phyloP scores from a whole-genome alignment of 1,140 invertebrate species.

The Dolichoris vasculosae region DNA sequence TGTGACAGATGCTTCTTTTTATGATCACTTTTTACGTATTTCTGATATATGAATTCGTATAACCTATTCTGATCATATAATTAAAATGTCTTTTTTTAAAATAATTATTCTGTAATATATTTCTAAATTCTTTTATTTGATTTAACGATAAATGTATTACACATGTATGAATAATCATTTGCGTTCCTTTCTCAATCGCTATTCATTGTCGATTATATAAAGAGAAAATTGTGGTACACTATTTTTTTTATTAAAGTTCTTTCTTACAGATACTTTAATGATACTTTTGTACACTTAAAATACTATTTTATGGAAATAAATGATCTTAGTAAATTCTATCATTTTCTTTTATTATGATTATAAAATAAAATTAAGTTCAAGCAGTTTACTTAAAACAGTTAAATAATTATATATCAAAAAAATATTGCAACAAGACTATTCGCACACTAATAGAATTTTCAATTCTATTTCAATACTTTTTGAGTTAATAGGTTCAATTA shows the following conservation, averaged over 20 bases:
- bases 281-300: too few relatives aligned
- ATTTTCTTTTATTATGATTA: too few relatives aligned
- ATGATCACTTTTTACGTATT: neutral
- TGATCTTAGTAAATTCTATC: too few relatives aligned
- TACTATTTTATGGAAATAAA: too few relatives aligned
- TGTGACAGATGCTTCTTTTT: neutral
- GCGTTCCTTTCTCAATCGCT: neutral
- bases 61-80: neutral
- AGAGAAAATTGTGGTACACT: neutral
- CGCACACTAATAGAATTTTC: too few relatives aligned
- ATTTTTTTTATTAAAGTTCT: neutral
- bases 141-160: neutral
- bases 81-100: neutral
- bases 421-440: too few relatives aligned
- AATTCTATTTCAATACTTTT: too few relatives aligned
- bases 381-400: too few relatives aligned
- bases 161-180: neutral
- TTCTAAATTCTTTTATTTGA: neutral
- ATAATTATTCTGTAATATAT: neutral
- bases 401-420: too few relatives aligned
- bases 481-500: too few relatives aligned
- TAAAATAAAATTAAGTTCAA: too few relatives aligned
- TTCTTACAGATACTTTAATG: neutral
- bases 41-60: neutral
- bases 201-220: neutral